phyloP scores from a whole-genome alignment of 2,888 invertebrate genomes.

The Aphelenchoides bicaudatus region DNA sequence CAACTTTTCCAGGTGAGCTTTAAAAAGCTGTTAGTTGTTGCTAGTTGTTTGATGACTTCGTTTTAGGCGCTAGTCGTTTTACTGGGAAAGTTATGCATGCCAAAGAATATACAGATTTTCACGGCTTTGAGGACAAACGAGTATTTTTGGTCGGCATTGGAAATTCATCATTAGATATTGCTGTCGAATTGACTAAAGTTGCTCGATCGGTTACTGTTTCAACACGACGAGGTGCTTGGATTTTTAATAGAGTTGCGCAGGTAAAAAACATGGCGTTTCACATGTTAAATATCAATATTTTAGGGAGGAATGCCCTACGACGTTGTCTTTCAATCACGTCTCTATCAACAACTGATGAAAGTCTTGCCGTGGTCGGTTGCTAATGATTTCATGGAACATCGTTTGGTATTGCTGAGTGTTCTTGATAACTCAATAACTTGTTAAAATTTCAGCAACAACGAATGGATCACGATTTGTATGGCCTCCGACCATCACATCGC shows the following conservation, averaged over 20 bases:
- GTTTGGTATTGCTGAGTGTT: too few species aligned
- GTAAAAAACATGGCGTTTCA: slow-evolving; percentile 34
- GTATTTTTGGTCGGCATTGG: slow-evolving; percentile 65
- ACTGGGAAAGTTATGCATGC: slow-evolving; percentile 55
- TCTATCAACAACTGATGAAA: slow-evolving; percentile 50
- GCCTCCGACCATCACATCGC: slow-evolving; percentile 54
- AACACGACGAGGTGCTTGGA: slow-evolving; percentile 63
- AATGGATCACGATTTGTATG: slow-evolving; percentile 58
- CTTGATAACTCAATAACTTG: too few species aligned
- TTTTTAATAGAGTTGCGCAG: slow-evolving; percentile 57
- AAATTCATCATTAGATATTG: slow-evolving; percentile 64
- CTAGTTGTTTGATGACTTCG: neutral
- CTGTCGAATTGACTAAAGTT: slow-evolving; percentile 62
- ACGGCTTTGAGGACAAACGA: slow-evolving; percentile 60
- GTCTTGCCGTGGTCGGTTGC: slow-evolving; percentile 49
- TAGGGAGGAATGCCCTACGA: slow-evolving; percentile 49
- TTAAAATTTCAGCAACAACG: too few species aligned
- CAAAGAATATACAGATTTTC: slow-evolving; percentile 50
- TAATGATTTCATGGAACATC: slow-evolving; percentile 56
- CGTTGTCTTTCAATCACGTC: slow-evolving; percentile 43
- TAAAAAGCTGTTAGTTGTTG: neutral
- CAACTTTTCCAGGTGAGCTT: slow-evolving; percentile 37
- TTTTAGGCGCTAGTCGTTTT: slow-evolving; percentile 59
- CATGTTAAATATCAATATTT: too few species aligned
- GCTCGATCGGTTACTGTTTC: slow-evolving; percentile 62